phyloP scores from a whole-genome alignment of 2,888 invertebrate species.

The Himalopsyche kuldschensis region DNA sequence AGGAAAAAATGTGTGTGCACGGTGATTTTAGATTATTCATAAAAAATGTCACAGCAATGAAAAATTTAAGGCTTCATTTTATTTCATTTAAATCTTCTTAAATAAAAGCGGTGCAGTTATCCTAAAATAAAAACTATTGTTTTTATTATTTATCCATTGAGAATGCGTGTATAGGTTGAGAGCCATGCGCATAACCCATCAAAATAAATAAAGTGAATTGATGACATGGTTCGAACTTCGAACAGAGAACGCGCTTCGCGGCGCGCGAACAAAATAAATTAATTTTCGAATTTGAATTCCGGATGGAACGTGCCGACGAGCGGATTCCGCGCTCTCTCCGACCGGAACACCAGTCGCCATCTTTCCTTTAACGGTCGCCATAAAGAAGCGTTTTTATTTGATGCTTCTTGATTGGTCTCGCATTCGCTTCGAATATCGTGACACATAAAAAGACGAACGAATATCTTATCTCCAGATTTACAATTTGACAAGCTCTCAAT shows the following conservation, averaged over 20 bases:
- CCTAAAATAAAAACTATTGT: too few relatives aligned
- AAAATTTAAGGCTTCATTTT: too few relatives aligned
- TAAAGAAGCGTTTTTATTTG: slow-evolving; percentile 27
- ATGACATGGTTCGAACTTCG: slow-evolving; percentile 20
- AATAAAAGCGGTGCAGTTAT: too few relatives aligned
- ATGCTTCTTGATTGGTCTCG: slow-evolving; percentile 13
- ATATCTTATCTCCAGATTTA: too few relatives aligned
- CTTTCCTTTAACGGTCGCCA: slow-evolving; percentile 19
- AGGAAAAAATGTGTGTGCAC: too few relatives aligned
- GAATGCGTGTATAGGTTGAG: background rate
- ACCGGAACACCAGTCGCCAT: slow-evolving; percentile 29
- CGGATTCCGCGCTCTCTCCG: slow-evolving; percentile 28
- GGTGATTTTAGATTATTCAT: too few relatives aligned
- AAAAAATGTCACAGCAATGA: too few relatives aligned
- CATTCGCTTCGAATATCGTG: background rate
- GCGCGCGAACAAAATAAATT: slow-evolving; percentile 29
- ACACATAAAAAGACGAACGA: too few relatives aligned
- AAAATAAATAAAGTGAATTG: slow-evolving; percentile 26
- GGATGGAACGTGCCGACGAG: slow-evolving; percentile 26
- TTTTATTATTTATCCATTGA: background rate
- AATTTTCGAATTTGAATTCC: slow-evolving; percentile 33
- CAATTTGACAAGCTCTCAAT: too few relatives aligned
- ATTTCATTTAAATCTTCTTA: too few relatives aligned
- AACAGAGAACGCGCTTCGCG: slow-evolving; percentile 1
- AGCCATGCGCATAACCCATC: slow-evolving; percentile 11